Base-by-base conservation (phyloP, 2,113 vertebrate genomes). In the Ondatra zibethicus region DNA sequence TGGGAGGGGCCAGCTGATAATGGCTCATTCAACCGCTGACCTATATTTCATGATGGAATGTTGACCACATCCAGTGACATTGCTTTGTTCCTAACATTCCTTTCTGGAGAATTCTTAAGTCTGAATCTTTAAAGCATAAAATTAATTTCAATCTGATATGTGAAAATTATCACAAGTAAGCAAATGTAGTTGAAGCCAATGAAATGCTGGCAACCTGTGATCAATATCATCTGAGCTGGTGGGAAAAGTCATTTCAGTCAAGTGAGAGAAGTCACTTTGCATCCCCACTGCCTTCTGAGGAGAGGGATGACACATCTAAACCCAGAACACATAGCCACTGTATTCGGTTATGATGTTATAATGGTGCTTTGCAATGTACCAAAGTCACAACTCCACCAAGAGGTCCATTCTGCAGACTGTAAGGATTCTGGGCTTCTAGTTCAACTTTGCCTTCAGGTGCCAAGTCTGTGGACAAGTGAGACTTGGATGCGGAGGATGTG, bases 121-220 rank as follows among this genome's bases (percentile, higher is more conserved):
- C 87, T 76, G 45, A n/a, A 73, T 82, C 81, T 90, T 90, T 70
- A 88, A 89, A 85, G 33, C 21, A 84, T 45, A 68, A 92, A 47
- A 50, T 7, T 16, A 63, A 85, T 91, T 78, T 45, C 27, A 90
- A 90, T 61, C 47, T 80, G 45, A 77, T 29, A 75, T 10, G 42
- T 92, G 92, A 76, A 68, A 95, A 39, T 66, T 25, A 65, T 86
- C 10, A 19, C 29, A 93, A 72, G 5, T 66, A 66, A 85, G 3
- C 85, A 25, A 66, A 61, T 88, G 58, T 70, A 78, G 65, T 23
- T 70, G 42, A 89, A 93, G 75, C 55, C 65, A 70, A 3, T 55
- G 55, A 77, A 95, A 65, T 25, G 0, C 1, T 93, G 47, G 75
- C 7, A 23, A 29, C 23, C 33, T 77, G 36, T 72, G 65, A 88